These are phyloP conservation scores for Luperina testacea DNA, from an alignment of 2,888 invertebrate species.

Conservation along the genomic window DNA sequence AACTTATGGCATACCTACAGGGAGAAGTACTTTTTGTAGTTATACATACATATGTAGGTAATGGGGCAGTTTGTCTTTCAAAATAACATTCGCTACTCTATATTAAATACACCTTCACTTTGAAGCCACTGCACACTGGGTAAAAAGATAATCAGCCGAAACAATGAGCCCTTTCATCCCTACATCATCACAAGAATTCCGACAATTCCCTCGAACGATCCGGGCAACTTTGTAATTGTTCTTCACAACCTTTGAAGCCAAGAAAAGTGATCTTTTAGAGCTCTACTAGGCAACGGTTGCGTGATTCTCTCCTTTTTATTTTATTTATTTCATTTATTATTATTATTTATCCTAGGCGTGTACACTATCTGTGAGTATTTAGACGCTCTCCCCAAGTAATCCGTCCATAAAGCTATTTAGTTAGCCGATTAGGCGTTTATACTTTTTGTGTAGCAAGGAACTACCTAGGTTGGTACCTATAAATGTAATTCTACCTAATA, in stretches of 20 bases:
- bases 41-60: not conserved
- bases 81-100: not conserved
- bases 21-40: too few relatives aligned
- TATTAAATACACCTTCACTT: not conserved
- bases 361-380: constrained; percentile 17
- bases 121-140: not conserved
- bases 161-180: not conserved
- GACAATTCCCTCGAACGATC: constrained; percentile 8
- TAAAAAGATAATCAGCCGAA: not conserved
- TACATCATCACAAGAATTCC: constrained; percentile 12
- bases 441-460: not conserved
- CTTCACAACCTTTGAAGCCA: constrained; percentile 20
- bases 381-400: constrained; percentile 20
- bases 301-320: constrained; percentile 35
- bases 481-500: not conserved
- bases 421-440: constrained; percentile 17
- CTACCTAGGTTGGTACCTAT: not conserved
- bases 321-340: constrained; percentile 10
- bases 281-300: constrained; percentile 6
- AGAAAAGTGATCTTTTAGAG: constrained; percentile 26
- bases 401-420: constrained; percentile 12
- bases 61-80: not conserved
- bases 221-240: constrained; percentile 6
- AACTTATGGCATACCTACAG: not conserved
- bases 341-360: constrained; percentile 2